phyloP scores from a whole-genome alignment of 2,113 vertebrate species.

The Cynopterus brachyotis region DNA sequence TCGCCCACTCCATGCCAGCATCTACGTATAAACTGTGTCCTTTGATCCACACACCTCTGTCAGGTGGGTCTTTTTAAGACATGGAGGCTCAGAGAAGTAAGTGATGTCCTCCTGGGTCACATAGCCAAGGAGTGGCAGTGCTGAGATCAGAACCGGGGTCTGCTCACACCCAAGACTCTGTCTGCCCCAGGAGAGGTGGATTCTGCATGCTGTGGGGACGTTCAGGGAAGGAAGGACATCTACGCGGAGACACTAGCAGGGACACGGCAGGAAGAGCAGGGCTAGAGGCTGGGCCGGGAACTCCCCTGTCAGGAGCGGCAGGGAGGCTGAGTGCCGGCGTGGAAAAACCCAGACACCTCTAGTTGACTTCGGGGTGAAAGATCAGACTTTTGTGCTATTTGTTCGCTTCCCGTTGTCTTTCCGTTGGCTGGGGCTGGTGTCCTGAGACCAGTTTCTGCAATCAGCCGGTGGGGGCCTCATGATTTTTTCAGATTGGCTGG shows the following conservation, averaged over 20 bases:
- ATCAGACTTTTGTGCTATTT: background rate
- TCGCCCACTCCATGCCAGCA: background rate
- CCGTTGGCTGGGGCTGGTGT: background rate
- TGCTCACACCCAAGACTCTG: background rate
- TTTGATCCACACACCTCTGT: background rate
- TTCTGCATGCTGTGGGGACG: background rate
- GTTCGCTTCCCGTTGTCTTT: background rate
- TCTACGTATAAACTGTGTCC: background rate
- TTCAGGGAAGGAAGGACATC: background rate
- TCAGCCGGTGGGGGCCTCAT: no score
- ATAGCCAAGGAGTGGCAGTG: background rate
- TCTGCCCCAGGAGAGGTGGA: background rate
- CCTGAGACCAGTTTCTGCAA: background rate
- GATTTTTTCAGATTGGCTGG: background rate
- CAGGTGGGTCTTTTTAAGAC: background rate
- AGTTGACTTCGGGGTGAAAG: background rate
- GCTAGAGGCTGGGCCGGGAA: accelerated
- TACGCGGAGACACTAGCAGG: accelerated
- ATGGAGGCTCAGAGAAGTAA: background rate
- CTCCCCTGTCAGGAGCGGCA: background rate
- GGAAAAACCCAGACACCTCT: background rate
- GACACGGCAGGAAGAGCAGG: accelerated
- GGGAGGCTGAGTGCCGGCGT: background rate
- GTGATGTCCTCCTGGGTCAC: background rate
- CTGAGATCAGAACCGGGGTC: background rate